These are phyloP conservation scores for Pogonocherus hispidulus DNA, from an alignment of 2,888 invertebrate species.

Conservation along the genomic window DNA sequence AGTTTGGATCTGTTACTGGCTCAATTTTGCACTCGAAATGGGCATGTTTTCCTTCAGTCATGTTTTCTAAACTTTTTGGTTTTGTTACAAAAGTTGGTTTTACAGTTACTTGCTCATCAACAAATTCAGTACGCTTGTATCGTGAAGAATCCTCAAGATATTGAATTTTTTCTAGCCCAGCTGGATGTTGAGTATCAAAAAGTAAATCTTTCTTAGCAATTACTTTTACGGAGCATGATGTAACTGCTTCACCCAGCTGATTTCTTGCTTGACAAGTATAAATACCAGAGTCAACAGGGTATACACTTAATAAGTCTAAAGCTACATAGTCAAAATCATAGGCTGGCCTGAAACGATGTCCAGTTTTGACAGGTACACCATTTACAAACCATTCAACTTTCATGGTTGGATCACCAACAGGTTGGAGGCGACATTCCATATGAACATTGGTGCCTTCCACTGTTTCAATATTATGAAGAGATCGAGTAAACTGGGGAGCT, in stretches of 20 bases:
- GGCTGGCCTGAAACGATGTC: constrained; percentile 94
- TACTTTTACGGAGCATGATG: constrained; percentile 90
- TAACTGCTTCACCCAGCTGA: constrained; percentile 93
- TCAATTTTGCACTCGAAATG: constrained; percentile 98
- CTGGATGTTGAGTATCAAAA: constrained; percentile 91
- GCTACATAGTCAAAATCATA: constrained; percentile 98
- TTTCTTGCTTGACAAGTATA: constrained; percentile 97
- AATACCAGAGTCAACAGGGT: constrained; percentile 97
- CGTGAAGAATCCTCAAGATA: constrained; percentile 90
- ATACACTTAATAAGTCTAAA: constrained; percentile 94
- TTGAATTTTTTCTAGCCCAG: constrained; percentile 92
- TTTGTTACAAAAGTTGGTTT: constrained; percentile 89
- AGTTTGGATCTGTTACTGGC: constrained; percentile 95
- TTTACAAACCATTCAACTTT: constrained; percentile 97
- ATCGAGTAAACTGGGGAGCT: constrained; percentile 89
- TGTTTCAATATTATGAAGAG: constrained; percentile 90
- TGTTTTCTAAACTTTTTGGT: constrained; percentile 88
- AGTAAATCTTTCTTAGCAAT: constrained; percentile 91
- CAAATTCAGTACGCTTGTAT: constrained; percentile 84
- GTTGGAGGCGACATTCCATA: constrained; percentile 91
- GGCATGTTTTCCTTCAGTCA: constrained; percentile 91
- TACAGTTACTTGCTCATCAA: constrained; percentile 87
- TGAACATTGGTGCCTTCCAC: constrained; percentile 93
- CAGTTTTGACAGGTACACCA: constrained; percentile 91
- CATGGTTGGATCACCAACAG: constrained; percentile 93